Evolutionary conservation across 37 sponge, comb jelly and placozoan genomes (phyloP), one percentile per base, ranked within the genome.

Genomic region (Eunapius fragilis): DNA sequence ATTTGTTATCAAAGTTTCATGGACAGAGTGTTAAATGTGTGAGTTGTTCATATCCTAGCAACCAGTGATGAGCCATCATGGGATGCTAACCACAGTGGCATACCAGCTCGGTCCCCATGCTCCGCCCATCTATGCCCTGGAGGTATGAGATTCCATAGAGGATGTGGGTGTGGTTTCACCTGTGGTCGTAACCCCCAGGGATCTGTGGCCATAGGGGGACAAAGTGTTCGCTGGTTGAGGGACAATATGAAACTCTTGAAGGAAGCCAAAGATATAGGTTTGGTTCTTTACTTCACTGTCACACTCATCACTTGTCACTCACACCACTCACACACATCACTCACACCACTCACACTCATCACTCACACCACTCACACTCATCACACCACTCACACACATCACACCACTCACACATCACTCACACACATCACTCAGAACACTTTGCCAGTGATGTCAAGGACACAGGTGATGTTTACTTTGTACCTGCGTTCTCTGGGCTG

Each of bases 401-500:
- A 4, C 4, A 4, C 12, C 24, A 77, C 37, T 3, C 27, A 26
- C 28, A 67, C 28, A 67, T 24, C n/a, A n/a, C n/a, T n/a, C 34
- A 68, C 25, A n/a, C 31, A 35, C n/a, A 35, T 26, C 31, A n/a
- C 48, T 5, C 70, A 95, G 98, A 94, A 81, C 69, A 67, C 14
- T 78, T 92, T n/a, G 97, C 97, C 33, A 24, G 50, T 3, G 28
- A 86, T 28, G 99, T 93, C 28, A 71, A 76, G 35, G 87, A 88
- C 75, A 93, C 92, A 22, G 97, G 89, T 78, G 96, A 87, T 58
- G 94, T 96, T 25, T 98, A 95, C 80, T 98, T 98, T 96, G 99
- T 98, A 25, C 97, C 99, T n/a, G 99, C 99, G 3, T 98, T 98
- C 88, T 92, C 93, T 80, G 99, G 99, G 25, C 91, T 98, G 36